Percentiles rank a stretch among this genome's conserved stretches.
These are phyloP conservation scores for Phalera bucephala DNA, from an alignment of 2,888 invertebrate species.

Conservation along the genomic window DNA sequence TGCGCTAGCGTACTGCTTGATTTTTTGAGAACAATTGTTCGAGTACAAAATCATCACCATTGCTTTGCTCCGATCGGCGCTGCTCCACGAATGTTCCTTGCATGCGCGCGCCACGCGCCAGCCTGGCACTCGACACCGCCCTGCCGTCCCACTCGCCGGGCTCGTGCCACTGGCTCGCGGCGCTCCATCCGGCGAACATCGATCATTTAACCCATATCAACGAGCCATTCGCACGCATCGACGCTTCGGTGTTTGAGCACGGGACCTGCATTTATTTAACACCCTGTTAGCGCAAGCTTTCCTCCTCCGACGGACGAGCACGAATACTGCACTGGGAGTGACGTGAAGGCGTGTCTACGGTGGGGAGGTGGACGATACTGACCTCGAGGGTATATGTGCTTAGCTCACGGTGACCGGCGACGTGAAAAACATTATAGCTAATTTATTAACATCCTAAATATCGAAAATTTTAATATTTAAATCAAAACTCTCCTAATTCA, in stretches of 20 bases:
- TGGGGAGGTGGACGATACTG: no score
- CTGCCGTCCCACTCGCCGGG: neutral
- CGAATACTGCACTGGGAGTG: no score
- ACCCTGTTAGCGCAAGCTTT: constrained; percentile 1
- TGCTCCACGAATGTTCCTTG: neutral
- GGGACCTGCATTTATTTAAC: neutral
- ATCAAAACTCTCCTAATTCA: no score
- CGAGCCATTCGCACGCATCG: neutral
- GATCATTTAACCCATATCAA: neutral
- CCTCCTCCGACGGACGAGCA: no score
- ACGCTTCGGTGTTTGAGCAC: neutral
- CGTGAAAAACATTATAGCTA: no score
- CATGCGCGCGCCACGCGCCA: no score
- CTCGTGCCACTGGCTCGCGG: neutral
- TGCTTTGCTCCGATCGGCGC: neutral
- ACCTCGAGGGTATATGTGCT: no score
- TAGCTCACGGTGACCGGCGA: no score
- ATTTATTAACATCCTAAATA: no score
- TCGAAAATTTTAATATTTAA: no score
- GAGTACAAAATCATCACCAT: neutral
- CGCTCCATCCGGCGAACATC: neutral
- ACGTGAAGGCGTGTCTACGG: no score
- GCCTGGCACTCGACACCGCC: no score
- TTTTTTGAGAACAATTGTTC: neutral
- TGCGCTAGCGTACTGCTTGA: neutral